phyloP scores from a whole-genome alignment of 2,113 vertebrate genomes.

The Poecilia latipinna region DNA sequence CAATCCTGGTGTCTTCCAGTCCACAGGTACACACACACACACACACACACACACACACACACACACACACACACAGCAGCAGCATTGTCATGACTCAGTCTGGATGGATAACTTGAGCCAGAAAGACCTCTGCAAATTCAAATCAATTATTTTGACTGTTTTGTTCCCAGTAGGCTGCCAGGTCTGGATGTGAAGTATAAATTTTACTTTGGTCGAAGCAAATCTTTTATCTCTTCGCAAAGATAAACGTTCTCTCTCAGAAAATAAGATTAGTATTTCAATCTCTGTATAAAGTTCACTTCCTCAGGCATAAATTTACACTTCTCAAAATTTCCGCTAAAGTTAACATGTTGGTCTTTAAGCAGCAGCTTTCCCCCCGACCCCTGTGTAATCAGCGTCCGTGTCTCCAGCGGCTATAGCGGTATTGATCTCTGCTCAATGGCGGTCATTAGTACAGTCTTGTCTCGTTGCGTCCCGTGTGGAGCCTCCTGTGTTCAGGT shows the following conservation, averaged over 20 bases:
- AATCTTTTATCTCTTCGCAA: neutral
- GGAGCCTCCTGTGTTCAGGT: conserved; percentile 20
- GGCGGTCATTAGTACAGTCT: conserved; percentile 37
- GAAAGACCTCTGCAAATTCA: conserved; percentile 39
- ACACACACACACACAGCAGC: conserved; percentile 16
- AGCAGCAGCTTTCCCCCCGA: conserved; percentile 11
- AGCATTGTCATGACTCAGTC: conserved; percentile 47
- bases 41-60: conserved; percentile 22
- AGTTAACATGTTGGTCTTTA: conserved; percentile 8
- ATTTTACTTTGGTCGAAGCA: neutral
- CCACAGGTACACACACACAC: conserved; percentile 85
- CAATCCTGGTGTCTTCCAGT: conserved; percentile 98
- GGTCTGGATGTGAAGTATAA: neutral
- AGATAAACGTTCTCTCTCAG: neutral
- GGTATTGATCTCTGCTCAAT: conserved; percentile 61
- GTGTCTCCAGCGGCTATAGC: conserved; percentile 57
- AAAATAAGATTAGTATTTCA: neutral
- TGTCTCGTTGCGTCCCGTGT: neutral
- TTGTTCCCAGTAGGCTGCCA: neutral
- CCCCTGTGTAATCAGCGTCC: conserved; percentile 41
- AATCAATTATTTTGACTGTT: conserved; percentile 47
- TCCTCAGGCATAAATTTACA: conserved; percentile 1
- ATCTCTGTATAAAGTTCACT: conserved; percentile 1
- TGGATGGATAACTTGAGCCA: conserved; percentile 18
- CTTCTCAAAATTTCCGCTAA: neutral